phyloP scores from a whole-genome alignment of 2,888 invertebrate genomes.

The Tromatobia lineatoria region DNA sequence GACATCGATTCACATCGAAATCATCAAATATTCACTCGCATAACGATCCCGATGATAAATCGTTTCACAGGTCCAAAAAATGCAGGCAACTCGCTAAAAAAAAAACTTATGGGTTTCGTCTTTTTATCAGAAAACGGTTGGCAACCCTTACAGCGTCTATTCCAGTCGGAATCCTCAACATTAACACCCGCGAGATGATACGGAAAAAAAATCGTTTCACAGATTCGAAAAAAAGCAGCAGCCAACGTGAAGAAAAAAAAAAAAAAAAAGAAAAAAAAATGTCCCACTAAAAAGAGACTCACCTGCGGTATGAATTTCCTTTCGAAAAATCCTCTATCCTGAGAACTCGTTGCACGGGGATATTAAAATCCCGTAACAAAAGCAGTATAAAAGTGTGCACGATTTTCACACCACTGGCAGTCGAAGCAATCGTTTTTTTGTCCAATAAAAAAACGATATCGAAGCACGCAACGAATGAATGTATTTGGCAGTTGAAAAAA shows the following conservation, averaged over 20 bases:
- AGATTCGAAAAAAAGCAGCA: too few relatives aligned
- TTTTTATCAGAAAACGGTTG: background rate
- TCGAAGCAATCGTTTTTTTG: constrained; percentile 38
- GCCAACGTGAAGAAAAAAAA: constrained; percentile 4
- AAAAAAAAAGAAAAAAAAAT: constrained; percentile 17
- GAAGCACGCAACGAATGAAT: constrained; percentile 51
- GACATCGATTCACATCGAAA: background rate
- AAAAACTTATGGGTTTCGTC: too few relatives aligned
- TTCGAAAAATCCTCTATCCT: constrained; percentile 52
- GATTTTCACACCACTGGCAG: constrained; percentile 52
- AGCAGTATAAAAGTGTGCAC: constrained; percentile 47
- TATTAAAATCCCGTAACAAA: constrained; percentile 48
- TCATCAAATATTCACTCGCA: constrained; percentile 9
- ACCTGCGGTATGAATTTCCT: constrained; percentile 44
- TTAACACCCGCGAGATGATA: background rate
- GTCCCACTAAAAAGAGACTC: constrained; percentile 30
- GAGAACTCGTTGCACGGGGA: constrained; percentile 43
- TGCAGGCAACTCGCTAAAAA: too few relatives aligned
- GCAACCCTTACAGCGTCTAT: background rate
- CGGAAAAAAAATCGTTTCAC: too few relatives aligned
- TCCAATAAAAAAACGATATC: constrained; percentile 45
- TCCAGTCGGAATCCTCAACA: background rate
- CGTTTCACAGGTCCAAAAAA: too few relatives aligned
- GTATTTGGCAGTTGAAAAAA: background rate
- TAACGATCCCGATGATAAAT: background rate